These are phyloP conservation scores for Helicoverpa assulta DNA, from an alignment of 2,888 invertebrate genomes.

Conservation along the genomic window DNA sequence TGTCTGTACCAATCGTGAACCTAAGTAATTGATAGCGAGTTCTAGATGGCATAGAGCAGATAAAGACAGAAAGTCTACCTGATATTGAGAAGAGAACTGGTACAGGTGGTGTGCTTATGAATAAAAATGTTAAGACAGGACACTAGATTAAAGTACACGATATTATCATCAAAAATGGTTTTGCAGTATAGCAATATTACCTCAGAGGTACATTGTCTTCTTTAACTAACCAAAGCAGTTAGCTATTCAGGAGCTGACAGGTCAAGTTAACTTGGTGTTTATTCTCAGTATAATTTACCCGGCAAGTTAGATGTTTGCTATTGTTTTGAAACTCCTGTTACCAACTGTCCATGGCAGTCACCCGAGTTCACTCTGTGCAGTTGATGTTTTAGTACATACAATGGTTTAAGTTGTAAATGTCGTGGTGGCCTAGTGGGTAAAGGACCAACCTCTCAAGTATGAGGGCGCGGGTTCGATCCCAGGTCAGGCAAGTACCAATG, in stretches of 20 bases:
- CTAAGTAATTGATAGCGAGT: conserved; percentile 62
- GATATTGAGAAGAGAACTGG: background rate
- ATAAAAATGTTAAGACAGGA: no score
- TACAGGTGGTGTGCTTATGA: no score
- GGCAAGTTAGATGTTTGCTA: background rate
- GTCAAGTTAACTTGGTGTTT: background rate
- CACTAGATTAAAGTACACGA: no score
- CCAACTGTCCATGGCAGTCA: background rate
- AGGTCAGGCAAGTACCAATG: no score
- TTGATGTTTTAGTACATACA: no score
- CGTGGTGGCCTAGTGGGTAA: no score
- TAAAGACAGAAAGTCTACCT: conserved; percentile 22
- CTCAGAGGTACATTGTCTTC: background rate
- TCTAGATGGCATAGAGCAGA: background rate
- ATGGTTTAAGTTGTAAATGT: no score
- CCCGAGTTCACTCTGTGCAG: no score
- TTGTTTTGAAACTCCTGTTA: background rate
- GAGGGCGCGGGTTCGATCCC: no score
- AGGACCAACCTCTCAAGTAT: no score
- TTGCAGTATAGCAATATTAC: no score
- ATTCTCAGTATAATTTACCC: background rate
- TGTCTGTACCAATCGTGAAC: conserved; percentile 52
- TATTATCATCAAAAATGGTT: no score
- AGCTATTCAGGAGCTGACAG: background rate
- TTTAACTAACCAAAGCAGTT: background rate